phyloP scores from a whole-genome alignment of 2,113 vertebrate species.

The Aplodontia rufa region DNA sequence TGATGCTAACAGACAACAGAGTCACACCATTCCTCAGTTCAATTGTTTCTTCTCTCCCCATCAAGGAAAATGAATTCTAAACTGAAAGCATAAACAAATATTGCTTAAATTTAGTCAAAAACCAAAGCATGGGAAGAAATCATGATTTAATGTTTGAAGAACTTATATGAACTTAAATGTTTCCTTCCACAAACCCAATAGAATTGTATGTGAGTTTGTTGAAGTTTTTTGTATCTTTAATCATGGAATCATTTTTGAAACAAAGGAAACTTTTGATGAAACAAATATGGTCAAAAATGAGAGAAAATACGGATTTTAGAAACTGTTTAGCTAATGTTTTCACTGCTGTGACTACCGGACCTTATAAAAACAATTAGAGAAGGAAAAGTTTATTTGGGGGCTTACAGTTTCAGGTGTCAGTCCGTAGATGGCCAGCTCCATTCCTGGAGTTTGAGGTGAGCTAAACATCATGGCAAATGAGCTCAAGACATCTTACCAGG shows the following conservation, averaged over 20 bases:
- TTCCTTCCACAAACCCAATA: background rate
- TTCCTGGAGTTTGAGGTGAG: no score
- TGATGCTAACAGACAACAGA: background rate
- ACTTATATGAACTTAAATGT: background rate
- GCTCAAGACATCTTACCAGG: no score
- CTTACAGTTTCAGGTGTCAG: no score
- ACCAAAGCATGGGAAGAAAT: background rate
- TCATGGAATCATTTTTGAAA: background rate
- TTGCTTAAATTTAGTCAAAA: background rate
- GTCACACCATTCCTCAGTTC: background rate
- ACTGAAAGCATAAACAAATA: slow-evolving; percentile 11
- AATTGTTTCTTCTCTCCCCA: background rate
- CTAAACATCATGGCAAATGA: no score
- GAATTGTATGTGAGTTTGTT: background rate
- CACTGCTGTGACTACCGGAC: no score
- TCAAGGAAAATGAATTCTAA: slow-evolving; percentile 8
- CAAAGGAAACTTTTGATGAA: background rate
- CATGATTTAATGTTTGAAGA: background rate
- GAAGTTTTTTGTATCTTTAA: background rate
- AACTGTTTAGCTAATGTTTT: no score
- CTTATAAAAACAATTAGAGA: no score
- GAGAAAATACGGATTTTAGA: background rate
- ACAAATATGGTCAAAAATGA: background rate
- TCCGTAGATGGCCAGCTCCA: no score
- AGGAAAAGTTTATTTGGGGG: no score